These are phyloP conservation scores for Dusona sp. DNA, from an alignment of 2,888 invertebrate genomes.

Conservation along the genomic window DNA sequence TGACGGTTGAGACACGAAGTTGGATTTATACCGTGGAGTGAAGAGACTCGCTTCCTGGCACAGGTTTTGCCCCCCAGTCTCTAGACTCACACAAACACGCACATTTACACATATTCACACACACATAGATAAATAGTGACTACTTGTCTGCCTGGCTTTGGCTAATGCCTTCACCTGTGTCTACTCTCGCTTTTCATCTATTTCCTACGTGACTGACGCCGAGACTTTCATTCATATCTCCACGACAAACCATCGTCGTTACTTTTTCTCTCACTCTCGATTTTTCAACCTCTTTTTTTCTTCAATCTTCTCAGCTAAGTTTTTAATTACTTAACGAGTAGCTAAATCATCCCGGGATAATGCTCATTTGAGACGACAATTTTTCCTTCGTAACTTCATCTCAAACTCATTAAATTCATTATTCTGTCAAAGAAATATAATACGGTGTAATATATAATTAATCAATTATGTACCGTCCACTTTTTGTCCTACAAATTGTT, in stretches of 20 bases:
- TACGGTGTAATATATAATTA: background rate
- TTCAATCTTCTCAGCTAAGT: background rate
- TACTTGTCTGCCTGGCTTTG: slow-evolving; percentile 52
- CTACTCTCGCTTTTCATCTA: slow-evolving; percentile 76
- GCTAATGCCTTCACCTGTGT: slow-evolving; percentile 51
- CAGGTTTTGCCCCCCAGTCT: slow-evolving; percentile 47
- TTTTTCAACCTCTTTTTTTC: background rate
- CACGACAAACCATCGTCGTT: slow-evolving; percentile 30
- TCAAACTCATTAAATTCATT: slow-evolving; percentile 1
- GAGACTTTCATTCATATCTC: slow-evolving; percentile 64
- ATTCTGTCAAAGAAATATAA: background rate
- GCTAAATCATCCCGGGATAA: background rate
- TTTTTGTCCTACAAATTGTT: background rate
- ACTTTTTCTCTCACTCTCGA: slow-evolving; percentile 30
- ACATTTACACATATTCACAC: slow-evolving; percentile 18
- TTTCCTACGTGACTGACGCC: slow-evolving; percentile 55
- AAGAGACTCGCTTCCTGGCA: slow-evolving; percentile 55
- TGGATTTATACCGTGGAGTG: slow-evolving; percentile 27
- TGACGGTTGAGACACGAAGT: slow-evolving; percentile 41
- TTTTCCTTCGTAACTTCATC: slow-evolving; percentile 24
- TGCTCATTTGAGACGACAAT: background rate
- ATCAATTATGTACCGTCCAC: background rate
- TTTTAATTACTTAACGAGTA: background rate
- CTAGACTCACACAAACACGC: slow-evolving; percentile 34
- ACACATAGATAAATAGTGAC: background rate